A percentile compares a stretch with the other conserved stretches of the same genome.
Conservation (phyloP, 2,888 invertebrate species). For the Cosmia pyralina region DNA sequence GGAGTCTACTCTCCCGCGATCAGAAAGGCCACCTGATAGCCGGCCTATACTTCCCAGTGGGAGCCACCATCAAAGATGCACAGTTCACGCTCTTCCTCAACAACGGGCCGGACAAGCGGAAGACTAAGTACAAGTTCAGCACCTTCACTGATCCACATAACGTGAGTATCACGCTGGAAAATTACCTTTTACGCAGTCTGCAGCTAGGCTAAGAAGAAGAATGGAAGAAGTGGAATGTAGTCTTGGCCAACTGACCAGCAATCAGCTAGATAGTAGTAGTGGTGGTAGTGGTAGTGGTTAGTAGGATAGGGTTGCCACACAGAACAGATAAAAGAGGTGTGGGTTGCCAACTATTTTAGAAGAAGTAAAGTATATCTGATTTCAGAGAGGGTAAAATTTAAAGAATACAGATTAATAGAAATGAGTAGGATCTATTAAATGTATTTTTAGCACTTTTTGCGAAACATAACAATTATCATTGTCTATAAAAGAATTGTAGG, state of each 20-base stretch:
- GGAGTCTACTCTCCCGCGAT: constrained; percentile 95
- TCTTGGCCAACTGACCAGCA: neutral
- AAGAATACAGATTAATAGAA: too few species aligned
- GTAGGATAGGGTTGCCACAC: too few species aligned
- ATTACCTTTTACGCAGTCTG: neutral
- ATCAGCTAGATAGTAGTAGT: too few species aligned
- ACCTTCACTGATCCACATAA: constrained; percentile 91
- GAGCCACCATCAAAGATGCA: constrained; percentile 87
- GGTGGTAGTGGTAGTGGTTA: too few species aligned
- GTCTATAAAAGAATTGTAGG: too few species aligned
- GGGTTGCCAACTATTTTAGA: too few species aligned
- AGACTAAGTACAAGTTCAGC: constrained; percentile 94
- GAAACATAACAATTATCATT: too few species aligned
- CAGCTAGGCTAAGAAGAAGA: neutral
- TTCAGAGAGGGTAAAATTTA: too few species aligned
- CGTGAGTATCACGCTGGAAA: constrained; percentile 81
- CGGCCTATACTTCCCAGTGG: constrained; percentile 96
- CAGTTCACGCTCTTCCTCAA: constrained; percentile 95
- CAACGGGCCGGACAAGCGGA: constrained; percentile 91
- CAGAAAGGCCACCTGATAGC: constrained; percentile 95
- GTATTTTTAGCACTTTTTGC: too few species aligned
- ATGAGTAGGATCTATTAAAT: too few species aligned
- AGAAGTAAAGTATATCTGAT: too few species aligned
- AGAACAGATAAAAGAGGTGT: too few species aligned
- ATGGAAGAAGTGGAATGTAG: neutral